A percentile compares a stretch with the other conserved stretches of the same genome.
phyloP scores from a whole-genome alignment of 2,113 vertebrate genomes.

The Dasypus novemcinctus region DNA sequence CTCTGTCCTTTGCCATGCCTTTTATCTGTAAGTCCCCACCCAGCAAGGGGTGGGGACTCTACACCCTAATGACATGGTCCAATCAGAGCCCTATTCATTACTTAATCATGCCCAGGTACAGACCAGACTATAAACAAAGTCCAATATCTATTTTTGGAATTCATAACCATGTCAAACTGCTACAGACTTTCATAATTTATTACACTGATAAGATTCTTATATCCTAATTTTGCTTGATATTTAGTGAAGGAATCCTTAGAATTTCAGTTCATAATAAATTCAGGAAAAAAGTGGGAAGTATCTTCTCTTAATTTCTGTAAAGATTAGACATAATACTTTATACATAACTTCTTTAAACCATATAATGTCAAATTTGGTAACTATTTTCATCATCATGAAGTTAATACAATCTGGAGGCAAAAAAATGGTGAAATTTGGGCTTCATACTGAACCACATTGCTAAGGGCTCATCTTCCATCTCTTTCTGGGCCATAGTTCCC shows the following conservation, averaged over 20 bases:
- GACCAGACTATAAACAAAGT: too few relatives aligned
- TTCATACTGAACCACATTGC: background rate
- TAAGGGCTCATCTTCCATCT: background rate
- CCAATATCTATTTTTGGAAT: too few relatives aligned
- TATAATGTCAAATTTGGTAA: background rate
- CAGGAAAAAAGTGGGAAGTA: background rate
- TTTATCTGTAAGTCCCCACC: too few relatives aligned
- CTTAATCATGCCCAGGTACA: too few relatives aligned
- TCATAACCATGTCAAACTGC: too few relatives aligned
- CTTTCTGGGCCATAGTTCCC: background rate
- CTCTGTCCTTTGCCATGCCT: too few relatives aligned
- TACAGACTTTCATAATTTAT: background rate
- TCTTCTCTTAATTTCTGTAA: background rate
- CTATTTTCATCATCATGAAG: background rate
- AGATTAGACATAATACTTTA: background rate
- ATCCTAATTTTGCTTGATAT: background rate
- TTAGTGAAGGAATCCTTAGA: background rate
- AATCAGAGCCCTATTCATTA: too few relatives aligned
- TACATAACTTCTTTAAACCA: background rate
- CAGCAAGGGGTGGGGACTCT: too few relatives aligned
- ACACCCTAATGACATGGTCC: too few relatives aligned
- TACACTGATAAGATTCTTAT: background rate
- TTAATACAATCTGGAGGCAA: background rate
- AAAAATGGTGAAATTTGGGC: background rate
- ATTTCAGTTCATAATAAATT: background rate